Percentiles rank a stretch among this genome's conserved stretches.
Evolutionary conservation across 2,113 vertebrate species (phyloP).

Genomic region (Otocyon megalotis): DNA sequence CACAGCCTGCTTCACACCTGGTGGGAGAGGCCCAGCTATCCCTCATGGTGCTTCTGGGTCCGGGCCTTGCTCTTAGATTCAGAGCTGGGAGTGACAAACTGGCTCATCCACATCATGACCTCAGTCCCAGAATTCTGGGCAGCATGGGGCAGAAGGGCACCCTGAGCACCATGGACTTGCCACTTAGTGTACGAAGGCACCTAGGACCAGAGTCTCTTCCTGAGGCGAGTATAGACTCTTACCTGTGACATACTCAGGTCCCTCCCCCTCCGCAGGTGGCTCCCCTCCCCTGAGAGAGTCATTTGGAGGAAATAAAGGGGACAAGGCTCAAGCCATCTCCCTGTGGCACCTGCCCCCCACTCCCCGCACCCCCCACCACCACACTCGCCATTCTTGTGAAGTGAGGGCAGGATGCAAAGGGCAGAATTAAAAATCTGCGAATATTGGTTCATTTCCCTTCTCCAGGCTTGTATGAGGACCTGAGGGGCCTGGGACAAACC

Average conservation of each 20-base stretch:
- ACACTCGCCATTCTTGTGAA: neutral
- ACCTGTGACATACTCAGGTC: neutral
- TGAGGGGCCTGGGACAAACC: neutral
- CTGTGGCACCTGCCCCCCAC: no score
- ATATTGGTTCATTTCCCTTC: neutral
- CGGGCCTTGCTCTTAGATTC: neutral
- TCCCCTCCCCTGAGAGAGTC: neutral
- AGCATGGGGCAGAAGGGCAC: neutral
- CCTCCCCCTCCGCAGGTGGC: neutral
- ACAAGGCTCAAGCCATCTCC: neutral
- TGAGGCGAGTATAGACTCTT: neutral
- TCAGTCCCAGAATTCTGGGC: neutral
- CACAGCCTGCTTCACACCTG: no score
- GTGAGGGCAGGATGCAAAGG: neutral
- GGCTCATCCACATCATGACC: neutral
- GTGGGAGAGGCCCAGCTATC: neutral
- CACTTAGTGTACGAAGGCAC: no score
- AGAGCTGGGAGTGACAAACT: neutral
- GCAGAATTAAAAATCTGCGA: neutral
- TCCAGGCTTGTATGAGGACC: neutral
- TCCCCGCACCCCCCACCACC: no score
- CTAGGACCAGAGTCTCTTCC: neutral
- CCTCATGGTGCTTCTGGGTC: no score
- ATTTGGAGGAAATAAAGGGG: neutral
- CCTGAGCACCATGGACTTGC: neutral